Evolutionary conservation across 2,113 vertebrate species (phyloP).

Genomic region (rabbit (Oryctolagus cuniculus)): mOryCun1.1 NC_091453.1:95733501-95734000

Average conservation of each 20-base stretch:
- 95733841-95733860: neutral
- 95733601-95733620: neutral
- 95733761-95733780: neutral
- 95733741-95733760: neutral
- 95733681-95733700: neutral
- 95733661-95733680: neutral
- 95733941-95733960: neutral
- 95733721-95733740: neutral
- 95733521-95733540: neutral
- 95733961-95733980: neutral
- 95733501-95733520: neutral
- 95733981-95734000: neutral
- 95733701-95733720: conserved; percentile 9
- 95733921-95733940: neutral
- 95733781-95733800: neutral
- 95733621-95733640: neutral
- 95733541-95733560: conserved; percentile 28
- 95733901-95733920: neutral
- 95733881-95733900: neutral
- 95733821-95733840: neutral
- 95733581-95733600: conserved; percentile 6
- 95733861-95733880: neutral
- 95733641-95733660: neutral
- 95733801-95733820: neutral
- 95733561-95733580: neutral